Base-by-base conservation (phyloP, 2,113 vertebrate genomes). In the Arothron firmamentum region DNA sequence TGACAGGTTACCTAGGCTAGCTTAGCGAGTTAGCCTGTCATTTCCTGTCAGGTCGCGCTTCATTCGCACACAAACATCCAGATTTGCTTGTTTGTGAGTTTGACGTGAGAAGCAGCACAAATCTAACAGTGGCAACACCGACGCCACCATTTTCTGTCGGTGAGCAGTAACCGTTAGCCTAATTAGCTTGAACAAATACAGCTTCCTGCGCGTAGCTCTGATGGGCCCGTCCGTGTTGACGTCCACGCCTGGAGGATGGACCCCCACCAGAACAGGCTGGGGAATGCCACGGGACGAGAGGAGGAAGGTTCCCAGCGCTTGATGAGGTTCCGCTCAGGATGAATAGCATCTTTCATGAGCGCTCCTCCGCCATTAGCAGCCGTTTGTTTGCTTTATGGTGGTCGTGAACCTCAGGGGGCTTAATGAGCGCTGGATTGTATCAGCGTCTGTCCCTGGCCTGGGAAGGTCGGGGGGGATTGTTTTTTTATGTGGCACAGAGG, bases 371-470 rank as follows among this genome's bases (percentile, higher is more conserved):
- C 41, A n/a, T n/a, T n/a, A n/a, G n/a, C n/a, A n/a, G 85, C 86
- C 76, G 85, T 88, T 88, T 87, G 85, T 88, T 88, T 86, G 72
- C 84, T 88, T 88, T 88, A 88, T 87, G 80, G 78, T 77, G 74
- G 85, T 72, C 62, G 62, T 78, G 75, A 85, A 82, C 78, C 82
- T 70, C 65, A 19, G 70, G 66, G 76, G 79, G 74, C 77, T 80
- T 84, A 86, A 86, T 80, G 83, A 87, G 76, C 60, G 58, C 67
- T 59, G 56, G 65, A 59, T 67, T 83, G 82, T 78, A 84, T 80
- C 85, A 74, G 59, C 38, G 67, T 77, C 80, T 70, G 57, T 69
- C 70, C 72, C 66, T 25, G 69, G 72, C 67, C 68, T 65, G 65
- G 52, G 73, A 85, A 87, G 85, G 85, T 87, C 83, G 81, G 52